A percentile compares a stretch with the other conserved stretches of the same genome.
Evolutionary conservation across 2,113 vertebrate genomes (phyloP).

Genomic region (Lontra canadensis): DNA sequence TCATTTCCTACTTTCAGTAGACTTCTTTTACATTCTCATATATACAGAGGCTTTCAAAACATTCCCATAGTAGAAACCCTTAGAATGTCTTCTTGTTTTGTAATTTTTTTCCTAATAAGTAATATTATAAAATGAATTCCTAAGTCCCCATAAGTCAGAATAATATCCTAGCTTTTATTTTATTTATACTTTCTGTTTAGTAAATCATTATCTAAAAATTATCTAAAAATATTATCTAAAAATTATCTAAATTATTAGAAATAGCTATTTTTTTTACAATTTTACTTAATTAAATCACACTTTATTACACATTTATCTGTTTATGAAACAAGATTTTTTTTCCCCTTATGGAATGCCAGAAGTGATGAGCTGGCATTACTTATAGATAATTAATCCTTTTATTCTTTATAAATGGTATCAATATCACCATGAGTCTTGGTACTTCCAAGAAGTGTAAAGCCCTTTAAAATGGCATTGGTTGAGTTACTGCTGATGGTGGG

Average conservation of each 20-base stretch:
- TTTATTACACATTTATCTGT: conserved; percentile 1
- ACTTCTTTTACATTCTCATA: not conserved
- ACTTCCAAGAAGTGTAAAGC: not conserved
- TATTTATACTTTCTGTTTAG: not conserved
- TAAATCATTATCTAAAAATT: too few relatives aligned
- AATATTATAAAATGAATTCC: not conserved
- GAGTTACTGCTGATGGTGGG: not conserved
- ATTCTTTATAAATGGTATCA: conserved; percentile 29
- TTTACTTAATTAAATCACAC: conserved; percentile 39
- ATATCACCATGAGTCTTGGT: not conserved
- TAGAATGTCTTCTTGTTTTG: not conserved
- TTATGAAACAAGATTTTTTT: not conserved
- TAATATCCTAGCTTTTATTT: not conserved
- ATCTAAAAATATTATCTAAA: too few relatives aligned
- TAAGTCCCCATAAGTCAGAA: not conserved
- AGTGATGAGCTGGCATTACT: not conserved
- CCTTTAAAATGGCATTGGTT: not conserved
- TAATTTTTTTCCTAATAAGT: not conserved
- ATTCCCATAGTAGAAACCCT: not conserved
- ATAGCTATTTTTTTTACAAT: not conserved
- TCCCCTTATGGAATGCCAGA: not conserved
- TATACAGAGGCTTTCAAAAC: not conserved
- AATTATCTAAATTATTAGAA: too few relatives aligned
- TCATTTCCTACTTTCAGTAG: not conserved
- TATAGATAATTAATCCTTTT: conserved; percentile 30